phyloP scores from a whole-genome alignment of 2,113 vertebrate species.

The Australoheros scitulus region DNA sequence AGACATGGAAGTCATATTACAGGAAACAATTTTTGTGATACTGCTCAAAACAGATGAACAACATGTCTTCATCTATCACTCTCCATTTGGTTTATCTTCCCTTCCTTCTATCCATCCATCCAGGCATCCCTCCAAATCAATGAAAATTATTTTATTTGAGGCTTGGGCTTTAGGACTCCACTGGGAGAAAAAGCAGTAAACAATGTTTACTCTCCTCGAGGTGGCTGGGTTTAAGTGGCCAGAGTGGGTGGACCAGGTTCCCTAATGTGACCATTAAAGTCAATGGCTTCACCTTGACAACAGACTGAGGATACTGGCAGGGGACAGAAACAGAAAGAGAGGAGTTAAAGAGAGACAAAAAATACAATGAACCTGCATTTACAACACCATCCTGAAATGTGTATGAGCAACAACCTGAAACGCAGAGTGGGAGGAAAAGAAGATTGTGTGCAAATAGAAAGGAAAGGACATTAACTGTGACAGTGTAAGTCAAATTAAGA shows the following conservation, averaged over 20 bases:
- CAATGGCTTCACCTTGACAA: conserved; percentile 40
- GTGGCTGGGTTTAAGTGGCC: conserved; percentile 51
- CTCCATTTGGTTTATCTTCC: conserved; percentile 15
- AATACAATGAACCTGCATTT: conserved; percentile 12
- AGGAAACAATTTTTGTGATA: not conserved
- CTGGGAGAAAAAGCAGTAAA: conserved; percentile 49
- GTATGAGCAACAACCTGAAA: not conserved
- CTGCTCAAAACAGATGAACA: not conserved
- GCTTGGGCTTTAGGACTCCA: conserved; percentile 2
- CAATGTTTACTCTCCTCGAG: conserved; percentile 62
- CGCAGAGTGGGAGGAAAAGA: not conserved
- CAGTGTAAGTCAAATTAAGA: conserved; percentile 14
- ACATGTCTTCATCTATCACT: not conserved
- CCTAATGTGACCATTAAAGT: conserved; percentile 57
- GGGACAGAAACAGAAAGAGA: not conserved
- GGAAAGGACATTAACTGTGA: conserved; percentile 10
- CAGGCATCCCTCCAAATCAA: conserved; percentile 18
- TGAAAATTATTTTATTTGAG: conserved; percentile 29
- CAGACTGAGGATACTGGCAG: conserved; percentile 4
- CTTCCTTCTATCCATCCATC: not conserved
- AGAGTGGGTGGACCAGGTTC: conserved; percentile 30
- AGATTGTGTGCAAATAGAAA: not conserved
- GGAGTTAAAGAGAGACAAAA: not conserved
- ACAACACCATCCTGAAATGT: conserved; percentile 1
- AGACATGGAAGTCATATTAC: not conserved